phyloP scores from a whole-genome alignment of 2,113 vertebrate species.

The Phrynosoma platyrhinos region DNA sequence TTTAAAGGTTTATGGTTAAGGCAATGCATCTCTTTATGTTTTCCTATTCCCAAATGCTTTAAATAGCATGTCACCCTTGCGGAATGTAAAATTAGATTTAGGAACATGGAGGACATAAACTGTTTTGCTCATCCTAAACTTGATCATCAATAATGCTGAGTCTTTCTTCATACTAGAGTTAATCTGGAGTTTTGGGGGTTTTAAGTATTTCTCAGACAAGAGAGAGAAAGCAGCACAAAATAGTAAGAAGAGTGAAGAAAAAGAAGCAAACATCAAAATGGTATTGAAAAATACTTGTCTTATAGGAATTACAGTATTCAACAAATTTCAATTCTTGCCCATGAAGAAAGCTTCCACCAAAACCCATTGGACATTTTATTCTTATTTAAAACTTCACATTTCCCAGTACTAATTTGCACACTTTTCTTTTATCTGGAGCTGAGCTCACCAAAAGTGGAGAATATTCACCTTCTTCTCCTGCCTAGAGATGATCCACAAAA shows the following conservation, averaged over 20 bases:
- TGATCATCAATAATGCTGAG: rapidly evolving
- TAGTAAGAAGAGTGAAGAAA: not conserved
- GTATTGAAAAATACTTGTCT: not conserved
- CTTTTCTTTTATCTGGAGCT: too few relatives aligned
- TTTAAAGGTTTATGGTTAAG: conserved; percentile 40
- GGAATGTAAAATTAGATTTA: not conserved
- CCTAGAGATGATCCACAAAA: too few relatives aligned
- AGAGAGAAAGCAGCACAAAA: not conserved
- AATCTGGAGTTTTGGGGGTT: not conserved
- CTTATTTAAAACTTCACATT: too few relatives aligned
- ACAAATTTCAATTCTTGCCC: not conserved
- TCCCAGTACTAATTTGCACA: not conserved
- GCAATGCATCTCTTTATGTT: conserved; percentile 19
- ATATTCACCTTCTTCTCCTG: too few relatives aligned
- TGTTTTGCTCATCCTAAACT: not conserved
- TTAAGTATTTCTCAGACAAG: not conserved
- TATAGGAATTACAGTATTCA: not conserved
- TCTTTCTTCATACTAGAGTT: not conserved
- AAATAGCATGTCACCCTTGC: conserved; percentile 19
- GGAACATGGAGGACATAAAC: conserved; percentile 1
- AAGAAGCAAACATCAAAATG: not conserved
- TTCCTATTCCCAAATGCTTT: not conserved
- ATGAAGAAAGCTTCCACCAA: not conserved
- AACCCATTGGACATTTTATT: not conserved
- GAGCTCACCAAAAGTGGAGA: too few relatives aligned